Percentiles rank a stretch among this genome's conserved stretches.
Conservation (phyloP, 2,888 invertebrate genomes). For the Eupithecia subfuscata region DNA sequence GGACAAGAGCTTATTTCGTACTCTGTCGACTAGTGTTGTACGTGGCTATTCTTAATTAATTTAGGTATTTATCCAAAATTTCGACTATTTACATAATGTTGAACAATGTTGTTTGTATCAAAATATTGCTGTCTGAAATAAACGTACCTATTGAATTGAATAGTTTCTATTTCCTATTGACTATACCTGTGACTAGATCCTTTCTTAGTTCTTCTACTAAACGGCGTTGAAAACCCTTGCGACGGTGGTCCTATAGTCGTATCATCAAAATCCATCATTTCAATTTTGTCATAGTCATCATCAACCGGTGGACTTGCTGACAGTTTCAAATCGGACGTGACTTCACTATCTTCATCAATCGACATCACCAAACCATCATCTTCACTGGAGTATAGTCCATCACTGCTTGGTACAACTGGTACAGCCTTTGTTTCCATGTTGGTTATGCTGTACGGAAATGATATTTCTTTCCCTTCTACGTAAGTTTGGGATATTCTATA, state of each 20-base stretch:
- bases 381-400: conserved; percentile 67
- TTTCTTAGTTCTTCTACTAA: conserved; percentile 65
- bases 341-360: conserved; percentile 62
- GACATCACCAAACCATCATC: conserved; percentile 74
- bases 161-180: not conserved
- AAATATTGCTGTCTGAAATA: no score
- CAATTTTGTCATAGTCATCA: conserved; percentile 71
- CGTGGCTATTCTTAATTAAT: no score
- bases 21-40: no score
- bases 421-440: conserved; percentile 55
- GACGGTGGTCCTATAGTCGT: conserved; percentile 54
- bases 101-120: no score
- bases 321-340: conserved; percentile 58
- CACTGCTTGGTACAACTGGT: conserved; percentile 41
- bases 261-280: conserved; percentile 58
- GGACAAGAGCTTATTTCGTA: no score
- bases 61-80: no score
- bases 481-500: conserved; percentile 76
- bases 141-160: no score
- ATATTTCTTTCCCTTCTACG: conserved; percentile 76
- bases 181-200: conserved; percentile 62
- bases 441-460: conserved; percentile 56
- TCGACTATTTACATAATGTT: no score
- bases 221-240: conserved; percentile 63
- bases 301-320: conserved; percentile 48